Base-by-base conservation (phyloP, 2,888 invertebrate genomes). In the Dryadula phaetusa region DNA sequence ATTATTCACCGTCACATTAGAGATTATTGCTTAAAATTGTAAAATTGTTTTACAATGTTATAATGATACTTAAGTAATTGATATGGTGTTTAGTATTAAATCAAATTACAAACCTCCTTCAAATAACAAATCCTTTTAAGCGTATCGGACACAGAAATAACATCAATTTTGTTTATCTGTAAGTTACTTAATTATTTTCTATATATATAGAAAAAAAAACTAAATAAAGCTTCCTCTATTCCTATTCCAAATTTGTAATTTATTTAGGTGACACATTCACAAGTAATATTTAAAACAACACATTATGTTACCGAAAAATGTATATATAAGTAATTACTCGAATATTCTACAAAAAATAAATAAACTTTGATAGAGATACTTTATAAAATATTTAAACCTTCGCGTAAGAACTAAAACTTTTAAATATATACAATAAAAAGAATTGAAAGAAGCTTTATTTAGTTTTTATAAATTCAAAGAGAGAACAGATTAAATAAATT, bases 21-120 rank as follows among this genome's bases (percentile, higher is more conserved):
- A 44, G 54, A 64, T 62, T 69, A 69, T 69, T 69, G 69, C 69
- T 69, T 52, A 52, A 65, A 25, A 58, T 62, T 20, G 42, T 53
- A 64, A 62, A 44, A 62, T 60, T 34, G 49, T 46, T 53, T 54
- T 62, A 52, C 56, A 56, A 66, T 40, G 49, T 18, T 63, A 58
- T 46, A 22, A 58, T 46, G 74, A 62, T 73, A 80, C 81, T 80
- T 84, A 85, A 82, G 76, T 75, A 86, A 85, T 82, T 88, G 88
- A 88, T 88, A 88, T 88, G 88, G 40, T 20, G 25, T 47, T 64
- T 47, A 64, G 37, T 56, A 46, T 22, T 49, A 58, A 20, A 56
- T 16, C 16, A 56, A 64, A 47, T 56, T 44, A 64, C 6, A 82
- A 82, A 85, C 75, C 82, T 80, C n/a, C n/a, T n/a, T n/a, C n/a